These are phyloP conservation scores for Pelvicachromis taeniatus DNA, from an alignment of 2,113 vertebrate genomes.

Conservation along the genomic window DNA sequence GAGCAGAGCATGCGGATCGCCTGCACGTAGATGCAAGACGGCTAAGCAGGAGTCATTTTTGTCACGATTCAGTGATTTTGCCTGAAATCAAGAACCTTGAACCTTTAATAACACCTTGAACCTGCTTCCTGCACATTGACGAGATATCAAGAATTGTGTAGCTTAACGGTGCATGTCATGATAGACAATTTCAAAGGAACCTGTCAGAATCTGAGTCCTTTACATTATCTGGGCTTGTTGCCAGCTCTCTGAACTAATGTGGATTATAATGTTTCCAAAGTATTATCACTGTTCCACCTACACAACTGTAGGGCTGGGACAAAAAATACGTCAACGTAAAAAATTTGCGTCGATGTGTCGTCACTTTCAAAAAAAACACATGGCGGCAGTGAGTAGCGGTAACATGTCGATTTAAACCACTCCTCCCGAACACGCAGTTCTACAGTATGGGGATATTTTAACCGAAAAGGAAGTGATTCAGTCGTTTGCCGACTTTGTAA, in stretches of 20 bases:
- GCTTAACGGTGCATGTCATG: not conserved
- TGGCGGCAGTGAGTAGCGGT: too few relatives aligned
- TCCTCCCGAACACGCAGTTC: too few relatives aligned
- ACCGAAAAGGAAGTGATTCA: too few relatives aligned
- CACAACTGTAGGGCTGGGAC: too few relatives aligned
- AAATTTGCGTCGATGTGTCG: too few relatives aligned
- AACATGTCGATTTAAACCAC: too few relatives aligned
- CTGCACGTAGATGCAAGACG: not conserved
- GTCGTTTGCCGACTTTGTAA: too few relatives aligned
- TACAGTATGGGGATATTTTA: too few relatives aligned
- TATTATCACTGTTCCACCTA: not conserved
- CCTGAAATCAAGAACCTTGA: too few relatives aligned
- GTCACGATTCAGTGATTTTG: not conserved
- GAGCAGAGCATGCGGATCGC: not conserved
- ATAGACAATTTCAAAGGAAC: not conserved
- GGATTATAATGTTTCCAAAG: not conserved
- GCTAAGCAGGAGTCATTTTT: not conserved
- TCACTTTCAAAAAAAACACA: too few relatives aligned
- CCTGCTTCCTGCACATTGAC: not conserved
- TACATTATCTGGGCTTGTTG: not conserved
- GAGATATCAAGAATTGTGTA: not conserved
- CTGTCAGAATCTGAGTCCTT: not conserved
- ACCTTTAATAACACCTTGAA: not conserved
- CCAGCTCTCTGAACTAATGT: not conserved
- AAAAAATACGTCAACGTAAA: too few relatives aligned